A percentile compares a stretch with the other conserved stretches of the same genome.
Conservation (phyloP, 1,140 invertebrate genomes). For the Drosophila auraria region DNA sequence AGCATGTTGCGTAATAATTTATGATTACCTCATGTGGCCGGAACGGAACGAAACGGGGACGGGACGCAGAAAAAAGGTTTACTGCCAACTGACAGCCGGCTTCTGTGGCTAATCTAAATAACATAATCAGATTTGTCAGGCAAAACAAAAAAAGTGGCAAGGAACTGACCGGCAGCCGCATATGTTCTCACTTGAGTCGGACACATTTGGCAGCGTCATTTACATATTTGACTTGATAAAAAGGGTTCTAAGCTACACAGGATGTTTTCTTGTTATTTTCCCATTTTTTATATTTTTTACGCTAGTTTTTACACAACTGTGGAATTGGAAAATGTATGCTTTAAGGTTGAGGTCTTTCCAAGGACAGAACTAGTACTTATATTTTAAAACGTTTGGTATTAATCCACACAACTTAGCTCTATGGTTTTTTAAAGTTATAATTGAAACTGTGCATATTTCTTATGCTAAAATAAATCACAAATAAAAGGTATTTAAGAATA, state of each 20-base stretch:
- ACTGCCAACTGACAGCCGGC: conserved; percentile 46
- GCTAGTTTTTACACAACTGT: conserved; percentile 1
- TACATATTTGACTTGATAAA: conserved; percentile 57
- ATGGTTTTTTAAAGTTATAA: too few relatives aligned
- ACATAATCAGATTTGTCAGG: conserved; percentile 61
- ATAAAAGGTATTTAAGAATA: too few relatives aligned
- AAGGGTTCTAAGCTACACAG: conserved; percentile 28
- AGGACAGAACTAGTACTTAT: not conserved
- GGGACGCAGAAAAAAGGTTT: conserved; percentile 24
- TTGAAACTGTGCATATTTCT: too few relatives aligned
- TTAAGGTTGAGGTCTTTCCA: not conserved
- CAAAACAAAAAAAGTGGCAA: conserved; percentile 37
- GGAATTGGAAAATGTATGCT: not conserved
- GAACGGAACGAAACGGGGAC: not conserved
- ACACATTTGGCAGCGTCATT: conserved; percentile 56
- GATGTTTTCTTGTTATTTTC: not conserved
- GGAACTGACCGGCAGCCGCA: conserved; percentile 43
- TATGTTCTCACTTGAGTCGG: conserved; percentile 42
- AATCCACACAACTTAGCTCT: not conserved
- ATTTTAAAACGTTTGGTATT: not conserved
- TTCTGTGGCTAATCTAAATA: conserved; percentile 67
- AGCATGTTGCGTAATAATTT: conserved; percentile 45
- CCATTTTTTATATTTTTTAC: conserved; percentile 5
- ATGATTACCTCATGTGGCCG: conserved; percentile 33
- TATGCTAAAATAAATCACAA: too few relatives aligned